A percentile compares a stretch with the other conserved stretches of the same genome.
Conservation (phyloP, 1,140 invertebrate species). For the Pomacea maculata region DNA sequence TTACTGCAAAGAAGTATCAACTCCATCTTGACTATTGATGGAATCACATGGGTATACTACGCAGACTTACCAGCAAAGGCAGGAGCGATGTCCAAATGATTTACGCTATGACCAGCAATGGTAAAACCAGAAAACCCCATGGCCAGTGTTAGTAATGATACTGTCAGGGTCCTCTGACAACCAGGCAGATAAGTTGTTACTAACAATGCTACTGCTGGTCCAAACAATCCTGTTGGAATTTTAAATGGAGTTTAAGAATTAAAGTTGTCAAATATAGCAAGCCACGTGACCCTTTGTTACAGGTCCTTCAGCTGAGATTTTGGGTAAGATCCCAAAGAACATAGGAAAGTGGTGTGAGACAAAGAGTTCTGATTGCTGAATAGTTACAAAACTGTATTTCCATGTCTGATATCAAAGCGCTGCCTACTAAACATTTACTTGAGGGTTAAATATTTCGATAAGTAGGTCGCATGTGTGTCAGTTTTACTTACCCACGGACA, state of each 20-base stretch:
- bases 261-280: too few relatives aligned
- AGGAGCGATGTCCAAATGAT: slow-evolving; percentile 88
- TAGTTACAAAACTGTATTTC: neutral
- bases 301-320: neutral
- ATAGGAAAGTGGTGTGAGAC: neutral
- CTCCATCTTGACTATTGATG: too few relatives aligned
- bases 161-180: slow-evolving; percentile 66
- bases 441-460: neutral
- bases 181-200: slow-evolving; percentile 21
- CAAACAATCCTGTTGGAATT: slow-evolving; percentile 3
- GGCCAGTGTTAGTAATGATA: slow-evolving; percentile 81
- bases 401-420: neutral
- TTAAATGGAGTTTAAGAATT: too few relatives aligned
- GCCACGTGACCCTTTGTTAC: neutral
- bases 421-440: neutral
- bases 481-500: slow-evolving; percentile 72
- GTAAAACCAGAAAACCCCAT: slow-evolving; percentile 89
- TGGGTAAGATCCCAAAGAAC: neutral
- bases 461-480: neutral
- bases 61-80: slow-evolving; percentile 64
- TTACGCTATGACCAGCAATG: slow-evolving; percentile 85
- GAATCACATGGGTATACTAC: slow-evolving; percentile 68
- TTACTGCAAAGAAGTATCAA: too few relatives aligned
- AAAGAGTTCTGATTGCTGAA: neutral
- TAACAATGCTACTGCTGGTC: neutral